These are phyloP conservation scores for Gyrodactylus bullatarudis DNA, from an alignment of 1,140 invertebrate genomes.

Conservation along the genomic window DNA sequence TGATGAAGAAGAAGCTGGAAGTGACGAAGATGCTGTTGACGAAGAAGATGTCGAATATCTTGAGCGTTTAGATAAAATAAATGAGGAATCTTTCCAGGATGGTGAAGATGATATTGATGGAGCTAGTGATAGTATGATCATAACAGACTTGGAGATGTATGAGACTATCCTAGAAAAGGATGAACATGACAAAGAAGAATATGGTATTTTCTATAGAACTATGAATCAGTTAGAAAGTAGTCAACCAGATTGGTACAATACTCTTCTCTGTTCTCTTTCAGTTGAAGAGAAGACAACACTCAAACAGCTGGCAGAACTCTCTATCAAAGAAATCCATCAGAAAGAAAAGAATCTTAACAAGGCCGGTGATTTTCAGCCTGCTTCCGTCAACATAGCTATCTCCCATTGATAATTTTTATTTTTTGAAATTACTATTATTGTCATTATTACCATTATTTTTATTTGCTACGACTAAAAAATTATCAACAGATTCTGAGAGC, in stretches of 20 bases:
- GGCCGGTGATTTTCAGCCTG: too few relatives aligned
- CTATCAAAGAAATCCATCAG: background rate
- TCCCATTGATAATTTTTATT: too few relatives aligned
- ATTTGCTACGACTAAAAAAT: too few relatives aligned
- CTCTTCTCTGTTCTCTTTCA: background rate
- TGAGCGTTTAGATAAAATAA: background rate
- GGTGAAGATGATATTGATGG: background rate
- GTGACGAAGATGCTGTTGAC: background rate
- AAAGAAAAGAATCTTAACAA: too few relatives aligned
- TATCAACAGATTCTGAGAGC: too few relatives aligned
- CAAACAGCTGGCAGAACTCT: background rate
- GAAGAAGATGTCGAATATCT: background rate
- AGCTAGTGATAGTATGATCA: background rate
- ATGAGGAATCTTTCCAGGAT: background rate
- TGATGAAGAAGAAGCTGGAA: background rate
- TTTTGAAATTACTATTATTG: too few relatives aligned
- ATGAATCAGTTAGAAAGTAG: background rate
- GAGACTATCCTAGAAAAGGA: slow-evolving; percentile 1
- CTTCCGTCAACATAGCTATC: too few relatives aligned
- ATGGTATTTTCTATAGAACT: background rate
- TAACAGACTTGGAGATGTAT: background rate
- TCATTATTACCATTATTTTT: too few relatives aligned
- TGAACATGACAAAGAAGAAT: background rate
- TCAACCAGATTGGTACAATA: slow-evolving; percentile 4
- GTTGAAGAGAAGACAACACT: background rate